Conservation (phyloP, 2,888 invertebrate species). For the Biston betularia region DNA sequence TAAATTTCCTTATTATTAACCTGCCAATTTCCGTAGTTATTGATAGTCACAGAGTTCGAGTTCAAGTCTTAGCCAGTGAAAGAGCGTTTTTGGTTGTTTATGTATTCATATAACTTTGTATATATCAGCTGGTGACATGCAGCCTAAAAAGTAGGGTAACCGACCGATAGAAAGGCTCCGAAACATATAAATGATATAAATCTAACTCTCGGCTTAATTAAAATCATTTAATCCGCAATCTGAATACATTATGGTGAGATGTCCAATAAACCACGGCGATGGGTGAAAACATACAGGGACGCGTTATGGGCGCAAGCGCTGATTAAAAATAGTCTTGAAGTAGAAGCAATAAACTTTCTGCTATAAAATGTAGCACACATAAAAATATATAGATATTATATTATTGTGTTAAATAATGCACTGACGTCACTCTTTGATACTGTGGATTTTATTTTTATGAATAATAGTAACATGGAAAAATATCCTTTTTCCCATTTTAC, state of each 20-base stretch:
- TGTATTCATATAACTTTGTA: constrained; percentile 9
- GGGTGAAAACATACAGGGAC: constrained; percentile 55
- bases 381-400: too few species aligned
- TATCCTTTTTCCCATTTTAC: too few species aligned
- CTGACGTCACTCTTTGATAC: too few species aligned
- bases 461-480: too few species aligned
- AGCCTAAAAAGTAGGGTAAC: constrained; percentile 52
- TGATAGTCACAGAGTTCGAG: too few species aligned
- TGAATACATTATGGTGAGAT: constrained; percentile 74
- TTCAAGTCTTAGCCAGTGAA: too few species aligned
- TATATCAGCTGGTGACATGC: constrained; percentile 50
- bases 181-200: constrained; percentile 64
- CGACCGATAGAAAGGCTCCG: constrained; percentile 59
- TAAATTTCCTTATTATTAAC: too few species aligned
- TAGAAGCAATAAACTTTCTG: not conserved
- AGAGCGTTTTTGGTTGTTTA: too few species aligned
- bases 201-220: constrained; percentile 72
- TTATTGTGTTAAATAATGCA: too few species aligned
- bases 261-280: constrained; percentile 71
- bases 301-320: constrained; percentile 33
- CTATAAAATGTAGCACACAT: not conserved
- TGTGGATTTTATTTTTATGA: too few species aligned
- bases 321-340: not conserved
- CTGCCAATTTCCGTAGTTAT: too few species aligned
- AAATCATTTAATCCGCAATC: constrained; percentile 79